Evolutionary conservation across 2,797 vertebrate species (phyloP).

Genomic region (Clarias fuscus): DNA sequence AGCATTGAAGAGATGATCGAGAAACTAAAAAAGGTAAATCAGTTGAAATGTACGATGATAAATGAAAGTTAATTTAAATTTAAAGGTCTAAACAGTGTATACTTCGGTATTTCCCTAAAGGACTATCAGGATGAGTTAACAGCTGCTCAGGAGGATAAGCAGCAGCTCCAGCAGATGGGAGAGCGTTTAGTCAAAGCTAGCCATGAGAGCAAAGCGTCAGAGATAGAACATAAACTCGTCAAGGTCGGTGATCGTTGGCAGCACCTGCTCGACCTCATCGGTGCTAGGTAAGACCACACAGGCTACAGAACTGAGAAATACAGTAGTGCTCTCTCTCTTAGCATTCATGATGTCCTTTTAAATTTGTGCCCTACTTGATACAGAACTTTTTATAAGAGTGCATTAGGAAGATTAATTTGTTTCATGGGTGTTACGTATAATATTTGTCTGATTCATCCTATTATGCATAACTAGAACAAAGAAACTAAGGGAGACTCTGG

Average conservation of each 20-base stretch:
- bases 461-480: conserved; percentile 79
- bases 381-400: not conserved
- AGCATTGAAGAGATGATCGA: conserved; percentile 98
- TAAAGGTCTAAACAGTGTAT: not conserved
- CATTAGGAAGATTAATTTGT: not conserved
- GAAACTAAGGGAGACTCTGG: conserved; percentile 93
- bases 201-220: conserved; percentile 91
- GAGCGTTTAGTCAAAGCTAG: conserved; percentile 88
- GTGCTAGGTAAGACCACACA: conserved; percentile 82
- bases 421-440: not conserved
- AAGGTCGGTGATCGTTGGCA: conserved; percentile 97
- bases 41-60: too few species aligned
- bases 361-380: conserved; percentile 1
- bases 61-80: not conserved
- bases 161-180: conserved; percentile 92
- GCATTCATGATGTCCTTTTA: not conserved
- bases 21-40: conserved; percentile 90
- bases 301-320: not conserved
- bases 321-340: not conserved
- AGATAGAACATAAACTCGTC: conserved; percentile 93
- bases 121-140: conserved; percentile 96
- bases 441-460: not conserved
- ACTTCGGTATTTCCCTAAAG: conserved; percentile 63
- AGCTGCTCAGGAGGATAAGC: conserved; percentile 87
- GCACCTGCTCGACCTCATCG: conserved; percentile 94